Conservation (phyloP, 2,888 invertebrate genomes). For the Metallyticus violacea region DNA sequence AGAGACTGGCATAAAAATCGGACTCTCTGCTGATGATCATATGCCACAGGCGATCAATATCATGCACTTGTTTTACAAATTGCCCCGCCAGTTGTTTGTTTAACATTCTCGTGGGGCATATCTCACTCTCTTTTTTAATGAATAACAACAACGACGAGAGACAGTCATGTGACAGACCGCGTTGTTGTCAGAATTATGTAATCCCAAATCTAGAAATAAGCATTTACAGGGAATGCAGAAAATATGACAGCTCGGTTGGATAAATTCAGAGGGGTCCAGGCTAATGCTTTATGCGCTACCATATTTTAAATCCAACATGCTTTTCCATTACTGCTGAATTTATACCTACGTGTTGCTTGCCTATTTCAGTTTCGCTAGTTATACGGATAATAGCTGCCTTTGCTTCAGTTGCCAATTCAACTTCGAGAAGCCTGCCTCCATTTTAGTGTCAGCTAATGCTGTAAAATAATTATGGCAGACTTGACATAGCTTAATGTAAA, state of each 20-base stretch:
- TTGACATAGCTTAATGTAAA: too few relatives aligned
- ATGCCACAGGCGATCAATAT: not conserved
- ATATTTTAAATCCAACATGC: not conserved
- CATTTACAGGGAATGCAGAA: not conserved
- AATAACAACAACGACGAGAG: not conserved
- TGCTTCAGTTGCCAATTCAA: too few relatives aligned
- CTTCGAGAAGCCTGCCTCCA: too few relatives aligned
- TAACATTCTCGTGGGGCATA: not conserved
- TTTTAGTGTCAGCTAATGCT: too few relatives aligned
- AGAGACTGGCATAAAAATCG: too few relatives aligned
- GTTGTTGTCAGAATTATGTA: not conserved
- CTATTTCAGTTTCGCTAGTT: too few relatives aligned
- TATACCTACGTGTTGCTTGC: not conserved
- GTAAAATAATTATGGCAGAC: too few relatives aligned
- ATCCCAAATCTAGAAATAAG: not conserved
- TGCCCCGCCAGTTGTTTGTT: not conserved
- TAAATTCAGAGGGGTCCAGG: not conserved
- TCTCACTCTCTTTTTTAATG: not conserved
- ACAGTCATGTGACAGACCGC: too few relatives aligned
- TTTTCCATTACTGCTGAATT: not conserved
- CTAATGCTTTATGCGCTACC: not conserved
- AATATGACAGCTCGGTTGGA: not conserved
- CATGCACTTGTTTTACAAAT: not conserved
- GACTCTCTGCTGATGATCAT: too few relatives aligned
- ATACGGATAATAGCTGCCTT: too few relatives aligned